These are phyloP conservation scores for Rhinogobius similis DNA, from an alignment of 2,113 vertebrate species.

Conservation along the genomic window DNA sequence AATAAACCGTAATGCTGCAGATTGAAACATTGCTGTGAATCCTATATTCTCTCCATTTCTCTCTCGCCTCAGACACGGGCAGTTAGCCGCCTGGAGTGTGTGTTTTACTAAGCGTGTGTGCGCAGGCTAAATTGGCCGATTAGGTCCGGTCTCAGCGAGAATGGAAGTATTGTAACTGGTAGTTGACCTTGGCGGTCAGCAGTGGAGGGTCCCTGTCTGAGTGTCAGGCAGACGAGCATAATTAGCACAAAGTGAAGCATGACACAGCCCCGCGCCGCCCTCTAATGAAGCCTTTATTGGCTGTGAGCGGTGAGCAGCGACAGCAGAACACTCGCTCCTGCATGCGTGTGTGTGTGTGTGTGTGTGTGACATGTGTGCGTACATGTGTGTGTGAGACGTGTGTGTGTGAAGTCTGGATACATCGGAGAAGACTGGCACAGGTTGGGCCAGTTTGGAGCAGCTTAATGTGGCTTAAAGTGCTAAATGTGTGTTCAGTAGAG, in stretches of 20 bases:
- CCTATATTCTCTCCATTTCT: slow-evolving; percentile 77
- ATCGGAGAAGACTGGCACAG: neutral
- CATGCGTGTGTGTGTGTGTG: slow-evolving; percentile 50
- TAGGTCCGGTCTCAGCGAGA: slow-evolving; percentile 90
- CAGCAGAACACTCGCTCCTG: slow-evolving; percentile 54
- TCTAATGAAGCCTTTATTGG: slow-evolving; percentile 94
- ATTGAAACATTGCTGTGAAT: slow-evolving; percentile 19
- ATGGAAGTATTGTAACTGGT: slow-evolving; percentile 91
- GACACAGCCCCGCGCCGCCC: slow-evolving; percentile 88
- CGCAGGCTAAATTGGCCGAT: slow-evolving; percentile 90
- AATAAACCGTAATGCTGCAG: neutral
- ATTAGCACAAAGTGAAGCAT: slow-evolving; percentile 93
- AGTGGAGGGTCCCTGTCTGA: slow-evolving; percentile 78
- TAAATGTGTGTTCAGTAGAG: no score
- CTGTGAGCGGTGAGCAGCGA: slow-evolving; percentile 76
- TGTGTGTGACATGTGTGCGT: no score
- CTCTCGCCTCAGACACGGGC: slow-evolving; percentile 90
- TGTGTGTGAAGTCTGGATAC: neutral
- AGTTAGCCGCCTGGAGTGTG: slow-evolving; percentile 73
- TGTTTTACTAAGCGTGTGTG: slow-evolving; percentile 23
- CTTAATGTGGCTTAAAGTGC: neutral
- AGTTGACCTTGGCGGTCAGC: slow-evolving; percentile 94
- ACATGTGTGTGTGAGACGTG: no score
- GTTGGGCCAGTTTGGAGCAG: neutral
- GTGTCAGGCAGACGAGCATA: slow-evolving; percentile 88